Percentiles rank a stretch among this genome's conserved stretches.
Conservation (phyloP, 1,140 invertebrate species). For the Pseudomyrmex gracilis region DNA sequence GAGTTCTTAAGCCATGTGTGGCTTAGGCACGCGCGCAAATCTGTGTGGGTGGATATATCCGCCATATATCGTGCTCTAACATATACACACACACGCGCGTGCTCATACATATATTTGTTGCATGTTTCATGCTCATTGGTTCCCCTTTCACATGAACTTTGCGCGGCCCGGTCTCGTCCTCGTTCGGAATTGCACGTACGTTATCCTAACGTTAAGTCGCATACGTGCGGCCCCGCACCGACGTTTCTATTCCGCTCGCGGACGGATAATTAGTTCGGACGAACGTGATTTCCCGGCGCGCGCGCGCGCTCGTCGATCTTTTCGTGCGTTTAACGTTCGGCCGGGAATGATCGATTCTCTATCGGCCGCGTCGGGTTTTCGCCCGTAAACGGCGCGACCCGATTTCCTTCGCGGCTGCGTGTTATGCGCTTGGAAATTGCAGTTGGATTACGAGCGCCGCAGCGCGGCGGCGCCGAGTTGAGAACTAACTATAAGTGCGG, state of each 20-base stretch:
- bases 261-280: conserved; percentile 71
- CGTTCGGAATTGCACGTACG: conserved; percentile 69
- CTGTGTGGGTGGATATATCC: background rate
- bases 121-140: conserved; percentile 80
- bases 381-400: conserved; percentile 32
- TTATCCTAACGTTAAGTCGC: conserved; percentile 42
- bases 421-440: conserved; percentile 54
- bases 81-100: background rate
- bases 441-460: conserved; percentile 45
- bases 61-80: conserved; percentile 12
- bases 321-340: conserved; percentile 13
- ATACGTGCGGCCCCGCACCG: conserved; percentile 45
- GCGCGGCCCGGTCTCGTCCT: conserved; percentile 78
- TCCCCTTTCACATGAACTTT: conserved; percentile 84
- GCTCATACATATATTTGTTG: conserved; percentile 66
- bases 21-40: background rate
- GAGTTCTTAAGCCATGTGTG: conserved; percentile 8
- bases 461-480: conserved; percentile 14
- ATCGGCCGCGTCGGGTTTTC: conserved; percentile 46
- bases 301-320: conserved; percentile 56
- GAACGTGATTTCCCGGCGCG: conserved; percentile 17
- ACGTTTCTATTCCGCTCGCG: conserved; percentile 72
- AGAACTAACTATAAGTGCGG: conserved; percentile 37
- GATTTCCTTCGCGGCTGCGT: conserved; percentile 34
- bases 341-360: conserved; percentile 37